phyloP scores from a whole-genome alignment of 2,888 invertebrate genomes.

The Trichacis sp. region DNA sequence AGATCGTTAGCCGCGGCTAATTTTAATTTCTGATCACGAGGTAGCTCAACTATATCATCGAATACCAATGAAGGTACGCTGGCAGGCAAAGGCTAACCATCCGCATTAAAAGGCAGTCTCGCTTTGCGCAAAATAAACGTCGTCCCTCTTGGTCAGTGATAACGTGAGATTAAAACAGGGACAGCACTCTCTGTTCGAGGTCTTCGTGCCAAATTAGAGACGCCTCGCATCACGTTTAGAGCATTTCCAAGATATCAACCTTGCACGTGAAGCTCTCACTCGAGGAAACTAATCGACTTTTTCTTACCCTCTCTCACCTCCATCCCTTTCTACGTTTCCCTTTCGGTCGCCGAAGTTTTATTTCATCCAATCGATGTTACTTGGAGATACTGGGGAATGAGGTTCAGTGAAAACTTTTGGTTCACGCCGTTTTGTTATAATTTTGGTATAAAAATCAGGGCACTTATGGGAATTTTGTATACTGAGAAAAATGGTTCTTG shows the following conservation, averaged over 20 bases:
- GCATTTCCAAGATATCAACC: slow-evolving; percentile 27
- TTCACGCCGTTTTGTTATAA: no score
- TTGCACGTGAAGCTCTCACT: slow-evolving; percentile 16
- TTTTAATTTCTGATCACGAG: slow-evolving; percentile 11
- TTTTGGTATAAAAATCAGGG: no score
- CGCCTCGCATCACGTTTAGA: slow-evolving; percentile 22
- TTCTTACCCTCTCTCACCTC: slow-evolving; percentile 9
- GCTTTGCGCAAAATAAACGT: slow-evolving; percentile 2
- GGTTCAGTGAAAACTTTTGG: no score
- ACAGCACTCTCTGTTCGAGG: slow-evolving; percentile 6
- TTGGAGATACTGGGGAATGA: neutral
- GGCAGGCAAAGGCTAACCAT: neutral
- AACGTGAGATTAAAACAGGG: slow-evolving; percentile 18
- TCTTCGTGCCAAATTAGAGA: slow-evolving; percentile 27
- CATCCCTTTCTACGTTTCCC: slow-evolving; percentile 18
- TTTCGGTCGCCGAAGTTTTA: slow-evolving; percentile 1
- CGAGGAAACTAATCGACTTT: slow-evolving; percentile 26
- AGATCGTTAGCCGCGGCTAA: slow-evolving; percentile 1
- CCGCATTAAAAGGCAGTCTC: slow-evolving; percentile 8
- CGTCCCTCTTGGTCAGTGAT: slow-evolving; percentile 10
- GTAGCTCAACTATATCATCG: slow-evolving; percentile 8
- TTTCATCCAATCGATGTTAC: slow-evolving; percentile 2
- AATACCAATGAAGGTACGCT: slow-evolving; percentile 9
- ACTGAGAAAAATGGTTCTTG: no score
- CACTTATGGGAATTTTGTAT: no score